Percentiles rank a stretch among this genome's conserved stretches.
Evolutionary conservation across 35 echinoderm and acorn worm species (phyloP).

Genomic region (Hemicentrotus pulcherrimus): DNA sequence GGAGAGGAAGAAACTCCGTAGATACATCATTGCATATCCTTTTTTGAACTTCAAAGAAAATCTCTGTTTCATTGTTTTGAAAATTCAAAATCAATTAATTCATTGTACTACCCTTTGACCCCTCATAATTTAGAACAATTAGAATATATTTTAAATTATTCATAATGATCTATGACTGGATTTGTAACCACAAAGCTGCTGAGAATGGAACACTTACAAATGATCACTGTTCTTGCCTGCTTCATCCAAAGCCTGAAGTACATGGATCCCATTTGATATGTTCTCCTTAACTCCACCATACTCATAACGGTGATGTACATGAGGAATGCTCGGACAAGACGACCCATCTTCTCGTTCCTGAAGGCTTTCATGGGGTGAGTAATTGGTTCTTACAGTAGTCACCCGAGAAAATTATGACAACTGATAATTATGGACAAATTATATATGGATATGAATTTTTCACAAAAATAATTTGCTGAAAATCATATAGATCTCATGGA

Average conservation of each 20-base stretch:
- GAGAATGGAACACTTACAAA: neutral
- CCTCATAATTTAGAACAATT: neutral
- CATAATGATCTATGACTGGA: neutral
- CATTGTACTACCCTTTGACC: neutral
- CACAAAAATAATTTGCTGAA: too few relatives aligned
- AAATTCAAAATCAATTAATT: too few relatives aligned
- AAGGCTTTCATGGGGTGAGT: conserved; percentile 22
- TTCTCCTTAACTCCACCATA: conserved; percentile 37
- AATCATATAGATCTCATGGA: too few relatives aligned
- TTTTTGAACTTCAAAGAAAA: neutral
- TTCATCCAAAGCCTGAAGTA: neutral
- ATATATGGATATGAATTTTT: too few relatives aligned
- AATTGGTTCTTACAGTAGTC: neutral
- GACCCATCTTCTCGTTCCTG: conserved; percentile 26
- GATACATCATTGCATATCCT: conserved; percentile 93
- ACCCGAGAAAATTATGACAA: too few relatives aligned
- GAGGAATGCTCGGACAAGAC: neutral
- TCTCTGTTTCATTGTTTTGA: too few relatives aligned
- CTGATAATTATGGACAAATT: too few relatives aligned
- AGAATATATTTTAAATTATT: neutral
- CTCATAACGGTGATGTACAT: conserved; percentile 25
- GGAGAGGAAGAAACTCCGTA: conserved; percentile 64
- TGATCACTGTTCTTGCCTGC: neutral
- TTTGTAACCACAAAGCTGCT: neutral
- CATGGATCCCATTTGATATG: neutral